Evolutionary conservation across 2,888 invertebrate species (phyloP).

Genomic region (Celastrina argiolus): DNA sequence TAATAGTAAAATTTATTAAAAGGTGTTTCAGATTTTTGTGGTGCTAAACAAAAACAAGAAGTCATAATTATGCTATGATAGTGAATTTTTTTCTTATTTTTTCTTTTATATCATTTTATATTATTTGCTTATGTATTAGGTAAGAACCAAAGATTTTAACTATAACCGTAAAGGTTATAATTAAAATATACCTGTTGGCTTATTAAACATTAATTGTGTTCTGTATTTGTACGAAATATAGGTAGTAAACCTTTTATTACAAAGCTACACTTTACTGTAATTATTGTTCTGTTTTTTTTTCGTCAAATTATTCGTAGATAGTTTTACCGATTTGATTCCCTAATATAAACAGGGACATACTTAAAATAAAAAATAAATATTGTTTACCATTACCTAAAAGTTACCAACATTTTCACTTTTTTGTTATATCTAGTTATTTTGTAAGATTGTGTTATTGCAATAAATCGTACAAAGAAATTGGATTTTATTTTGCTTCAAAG

Average conservation of each 20-base stretch:
- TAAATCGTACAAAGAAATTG: slow-evolving; percentile 66
- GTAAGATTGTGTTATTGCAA: slow-evolving; percentile 74
- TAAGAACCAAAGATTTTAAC: slow-evolving; percentile 15
- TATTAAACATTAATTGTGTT: not conserved
- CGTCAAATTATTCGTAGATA: not conserved
- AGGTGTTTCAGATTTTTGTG: not conserved
- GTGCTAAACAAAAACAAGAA: slow-evolving; percentile 12
- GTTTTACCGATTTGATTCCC: not conserved
- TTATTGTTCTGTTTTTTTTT: not conserved
- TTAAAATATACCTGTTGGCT: slow-evolving; percentile 15
- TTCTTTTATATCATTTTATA: slow-evolving; percentile 7
- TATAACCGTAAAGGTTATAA: slow-evolving; percentile 2
- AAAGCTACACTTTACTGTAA: not conserved
- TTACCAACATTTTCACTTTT: slow-evolving; percentile 66
- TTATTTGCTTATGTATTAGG: not conserved
- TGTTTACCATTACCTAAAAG: slow-evolving; percentile 55
- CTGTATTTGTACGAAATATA: not conserved
- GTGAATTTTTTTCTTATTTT: slow-evolving; percentile 1
- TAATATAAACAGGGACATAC: not conserved
- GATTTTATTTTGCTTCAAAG: slow-evolving; percentile 30
- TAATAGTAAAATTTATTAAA: not conserved
- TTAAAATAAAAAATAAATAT: not conserved
- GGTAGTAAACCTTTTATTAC: not conserved
- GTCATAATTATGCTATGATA: slow-evolving; percentile 9
- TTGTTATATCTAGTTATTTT: slow-evolving; percentile 65